phyloP scores from a whole-genome alignment of 2,113 vertebrate species.

The Chinchilla lanigera region DNA sequence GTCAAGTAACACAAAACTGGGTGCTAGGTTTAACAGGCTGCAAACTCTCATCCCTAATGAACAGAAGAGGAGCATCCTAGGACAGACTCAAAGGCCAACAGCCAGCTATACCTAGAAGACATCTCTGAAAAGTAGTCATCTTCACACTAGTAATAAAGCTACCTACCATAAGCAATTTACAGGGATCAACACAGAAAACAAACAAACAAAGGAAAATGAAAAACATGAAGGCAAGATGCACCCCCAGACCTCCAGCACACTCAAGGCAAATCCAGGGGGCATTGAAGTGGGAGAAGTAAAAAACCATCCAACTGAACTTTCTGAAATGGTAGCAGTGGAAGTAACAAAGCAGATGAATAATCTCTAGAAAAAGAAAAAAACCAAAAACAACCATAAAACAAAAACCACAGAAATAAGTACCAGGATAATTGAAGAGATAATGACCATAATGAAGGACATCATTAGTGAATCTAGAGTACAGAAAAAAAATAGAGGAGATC shows the following conservation, averaged over 20 bases:
- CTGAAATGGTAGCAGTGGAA: neutral
- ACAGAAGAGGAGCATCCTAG: neutral
- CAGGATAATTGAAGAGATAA: neutral
- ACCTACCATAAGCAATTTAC: neutral
- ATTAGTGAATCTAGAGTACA: neutral
- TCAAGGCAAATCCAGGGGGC: neutral
- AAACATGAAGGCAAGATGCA: neutral
- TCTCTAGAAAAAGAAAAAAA: neutral
- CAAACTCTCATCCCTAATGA: neutral
- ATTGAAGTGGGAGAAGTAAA: neutral
- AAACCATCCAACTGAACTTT: neutral
- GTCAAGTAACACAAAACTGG: neutral
- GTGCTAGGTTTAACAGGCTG: neutral
- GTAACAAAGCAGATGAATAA: neutral
- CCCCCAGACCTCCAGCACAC: neutral
- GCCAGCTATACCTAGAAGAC: neutral
- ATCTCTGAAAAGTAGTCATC: neutral
- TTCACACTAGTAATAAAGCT: neutral
- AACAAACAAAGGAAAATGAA: neutral
- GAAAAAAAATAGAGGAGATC: neutral
- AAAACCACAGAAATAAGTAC: neutral
- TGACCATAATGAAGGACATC: neutral
- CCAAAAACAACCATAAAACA: neutral
- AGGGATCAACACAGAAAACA: neutral
- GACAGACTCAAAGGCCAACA: neutral